These are phyloP conservation scores for Eulemur rufifrons DNA, from an alignment of 2,113 vertebrate species.

Conservation along the genomic window DNA sequence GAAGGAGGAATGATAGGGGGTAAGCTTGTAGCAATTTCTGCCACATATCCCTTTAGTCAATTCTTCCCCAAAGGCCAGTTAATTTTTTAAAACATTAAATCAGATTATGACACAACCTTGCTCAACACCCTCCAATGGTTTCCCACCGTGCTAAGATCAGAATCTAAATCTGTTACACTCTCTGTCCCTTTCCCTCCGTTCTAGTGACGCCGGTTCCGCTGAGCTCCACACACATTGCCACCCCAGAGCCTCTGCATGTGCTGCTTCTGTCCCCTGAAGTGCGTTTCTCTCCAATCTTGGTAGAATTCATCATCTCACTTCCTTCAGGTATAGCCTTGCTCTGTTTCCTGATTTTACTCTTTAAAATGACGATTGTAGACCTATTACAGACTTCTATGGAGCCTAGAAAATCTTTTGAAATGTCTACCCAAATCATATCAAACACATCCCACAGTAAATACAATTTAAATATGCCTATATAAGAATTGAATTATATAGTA, in stretches of 20 bases:
- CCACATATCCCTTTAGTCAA: background rate
- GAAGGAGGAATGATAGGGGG: background rate
- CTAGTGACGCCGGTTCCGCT: background rate
- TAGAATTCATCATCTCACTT: background rate
- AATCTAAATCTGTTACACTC: background rate
- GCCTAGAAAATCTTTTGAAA: background rate
- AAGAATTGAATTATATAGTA: background rate
- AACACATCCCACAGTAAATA: background rate
- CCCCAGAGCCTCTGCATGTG: background rate
- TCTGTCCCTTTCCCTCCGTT: background rate
- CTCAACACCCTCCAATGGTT: background rate
- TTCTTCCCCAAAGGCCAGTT: constrained; percentile 9
- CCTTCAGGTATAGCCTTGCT: background rate
- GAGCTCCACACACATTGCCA: background rate
- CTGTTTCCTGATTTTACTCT: background rate
- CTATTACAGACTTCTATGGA: background rate
- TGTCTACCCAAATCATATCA: background rate
- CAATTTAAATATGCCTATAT: background rate
- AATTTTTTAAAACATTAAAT: background rate
- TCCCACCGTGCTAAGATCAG: background rate
- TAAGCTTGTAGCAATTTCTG: background rate
- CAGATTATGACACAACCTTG: background rate
- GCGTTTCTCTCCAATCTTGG: background rate
- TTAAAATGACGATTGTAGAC: background rate
- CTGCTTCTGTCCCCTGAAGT: background rate